phyloP scores from a whole-genome alignment of 1,140 invertebrate genomes.

The Camponotus floridanus region DNA sequence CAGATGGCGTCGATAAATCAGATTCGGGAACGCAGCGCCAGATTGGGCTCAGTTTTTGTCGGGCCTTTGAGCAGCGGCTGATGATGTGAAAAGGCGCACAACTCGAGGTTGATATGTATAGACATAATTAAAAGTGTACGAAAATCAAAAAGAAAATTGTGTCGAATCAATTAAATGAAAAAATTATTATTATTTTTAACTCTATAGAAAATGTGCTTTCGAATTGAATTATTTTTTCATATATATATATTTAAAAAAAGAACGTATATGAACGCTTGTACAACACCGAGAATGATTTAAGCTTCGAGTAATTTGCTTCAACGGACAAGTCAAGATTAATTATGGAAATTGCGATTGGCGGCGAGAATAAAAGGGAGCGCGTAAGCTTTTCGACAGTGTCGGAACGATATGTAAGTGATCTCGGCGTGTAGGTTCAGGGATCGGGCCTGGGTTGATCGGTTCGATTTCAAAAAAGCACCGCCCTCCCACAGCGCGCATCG shows the following conservation, averaged over 20 bases:
- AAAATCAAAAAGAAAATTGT: conserved; percentile 9
- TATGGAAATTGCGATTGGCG: background rate
- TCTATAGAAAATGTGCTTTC: background rate
- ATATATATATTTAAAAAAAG: background rate
- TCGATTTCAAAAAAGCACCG: conserved; percentile 76
- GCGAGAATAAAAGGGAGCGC: background rate
- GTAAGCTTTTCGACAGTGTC: background rate
- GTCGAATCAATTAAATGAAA: background rate
- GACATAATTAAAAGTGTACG: background rate
- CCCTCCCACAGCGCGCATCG: conserved; percentile 68
- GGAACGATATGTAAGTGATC: conserved; percentile 19
- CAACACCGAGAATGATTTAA: background rate
- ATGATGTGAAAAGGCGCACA: conserved; percentile 7
- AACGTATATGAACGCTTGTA: background rate
- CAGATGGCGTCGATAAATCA: conserved; percentile 57
- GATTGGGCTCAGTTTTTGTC: conserved; percentile 45
- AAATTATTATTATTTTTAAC: background rate
- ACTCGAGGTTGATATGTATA: conserved; percentile 11
- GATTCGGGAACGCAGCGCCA: conserved; percentile 45
- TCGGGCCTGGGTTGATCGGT: conserved; percentile 58
- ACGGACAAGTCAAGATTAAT: conserved; percentile 13
- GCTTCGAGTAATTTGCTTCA: background rate
- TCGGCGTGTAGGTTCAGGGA: conserved; percentile 10
- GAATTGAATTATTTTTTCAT: background rate
- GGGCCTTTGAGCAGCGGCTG: conserved; percentile 1